Evolutionary conservation across 2,888 invertebrate species (phyloP).

Genomic region (Phania funesta): DNA sequence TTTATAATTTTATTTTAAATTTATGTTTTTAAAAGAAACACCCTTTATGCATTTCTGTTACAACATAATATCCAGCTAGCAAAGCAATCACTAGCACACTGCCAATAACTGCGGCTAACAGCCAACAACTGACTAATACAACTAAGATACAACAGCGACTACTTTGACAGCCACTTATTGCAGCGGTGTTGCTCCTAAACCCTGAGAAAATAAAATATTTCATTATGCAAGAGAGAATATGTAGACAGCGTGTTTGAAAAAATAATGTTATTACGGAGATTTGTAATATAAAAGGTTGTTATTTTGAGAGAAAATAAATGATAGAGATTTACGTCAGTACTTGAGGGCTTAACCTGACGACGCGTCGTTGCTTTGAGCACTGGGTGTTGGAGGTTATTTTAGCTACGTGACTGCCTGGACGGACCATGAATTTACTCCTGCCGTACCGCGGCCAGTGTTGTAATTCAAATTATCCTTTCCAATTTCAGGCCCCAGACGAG

Average conservation of each 20-base stretch:
- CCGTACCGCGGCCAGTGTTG: too few species aligned
- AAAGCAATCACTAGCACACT: slow-evolving; percentile 15
- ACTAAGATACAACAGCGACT: slow-evolving; percentile 2
- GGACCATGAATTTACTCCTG: too few species aligned
- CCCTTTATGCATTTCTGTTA: neutral
- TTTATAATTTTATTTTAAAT: too few species aligned
- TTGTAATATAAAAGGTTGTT: too few species aligned
- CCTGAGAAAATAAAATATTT: neutral
- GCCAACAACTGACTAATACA: neutral
- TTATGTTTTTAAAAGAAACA: too few species aligned
- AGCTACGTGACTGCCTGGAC: too few species aligned
- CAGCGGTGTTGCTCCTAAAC: neutral
- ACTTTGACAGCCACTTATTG: slow-evolving; percentile 21
- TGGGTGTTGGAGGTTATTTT: too few species aligned
- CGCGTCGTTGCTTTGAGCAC: too few species aligned
- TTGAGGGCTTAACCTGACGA: too few species aligned
- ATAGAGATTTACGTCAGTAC: too few species aligned
- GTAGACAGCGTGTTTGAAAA: neutral
- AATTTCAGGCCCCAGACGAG: too few species aligned
- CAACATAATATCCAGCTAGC: slow-evolving; percentile 25
- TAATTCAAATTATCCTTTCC: too few species aligned
- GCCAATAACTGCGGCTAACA: slow-evolving; percentile 29
- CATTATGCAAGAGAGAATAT: neutral
- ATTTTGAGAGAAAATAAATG: neutral
- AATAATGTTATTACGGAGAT: neutral